Evolutionary conservation across 2,888 invertebrate species (phyloP), one percentile per base, ranked within the genome.

Genomic region (Operophtera brumata): DNA sequence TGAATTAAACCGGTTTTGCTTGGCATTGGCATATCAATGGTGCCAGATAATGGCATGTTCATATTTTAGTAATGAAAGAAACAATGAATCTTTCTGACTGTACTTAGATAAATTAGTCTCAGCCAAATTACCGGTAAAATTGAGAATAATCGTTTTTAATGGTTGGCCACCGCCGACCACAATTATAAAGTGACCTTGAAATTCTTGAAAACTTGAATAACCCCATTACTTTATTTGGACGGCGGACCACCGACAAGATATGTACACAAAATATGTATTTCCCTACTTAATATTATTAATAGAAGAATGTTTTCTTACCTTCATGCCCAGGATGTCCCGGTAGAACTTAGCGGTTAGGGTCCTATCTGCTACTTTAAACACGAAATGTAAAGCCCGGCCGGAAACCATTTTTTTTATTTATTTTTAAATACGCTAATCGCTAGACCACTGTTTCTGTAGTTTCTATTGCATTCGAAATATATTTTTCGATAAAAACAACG

Each of bases 341-440:
- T 96, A 99, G 87, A 99, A 99, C 77, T 94, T 93, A 0, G 95
- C 93, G 12, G 97, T 97, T 61, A 93, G 92, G 25, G 93, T 93
- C 57, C 99, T 92, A 77, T 99, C 95, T 0, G 96, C 96, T 65
- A 99, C 94, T 93, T 99, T 99, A 77, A 99, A 97, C 1, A 99
- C 99, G 86, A 95, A 99, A 91, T 99, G 99, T 57, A 99, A 91
- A 11, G 97, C 96, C 71, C 99, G 93, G 52, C 95, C 96, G 47
- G 81, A 84, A 57, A 93, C 85, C 92, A 92, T 92, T 64, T 70
- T 85, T 65, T 57, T 7, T 9, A 30, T 44, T 30, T 39, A 34
- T 14, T 50, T 34, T 14, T 12, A 26, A 25, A 44, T 30, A 30
- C 6, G 25, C 1, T 13, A 36, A 13, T 13, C n/a, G 10, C 20